phyloP scores from a whole-genome alignment of 2,113 vertebrate species.

The Cyrtonyx montezumae region DNA sequence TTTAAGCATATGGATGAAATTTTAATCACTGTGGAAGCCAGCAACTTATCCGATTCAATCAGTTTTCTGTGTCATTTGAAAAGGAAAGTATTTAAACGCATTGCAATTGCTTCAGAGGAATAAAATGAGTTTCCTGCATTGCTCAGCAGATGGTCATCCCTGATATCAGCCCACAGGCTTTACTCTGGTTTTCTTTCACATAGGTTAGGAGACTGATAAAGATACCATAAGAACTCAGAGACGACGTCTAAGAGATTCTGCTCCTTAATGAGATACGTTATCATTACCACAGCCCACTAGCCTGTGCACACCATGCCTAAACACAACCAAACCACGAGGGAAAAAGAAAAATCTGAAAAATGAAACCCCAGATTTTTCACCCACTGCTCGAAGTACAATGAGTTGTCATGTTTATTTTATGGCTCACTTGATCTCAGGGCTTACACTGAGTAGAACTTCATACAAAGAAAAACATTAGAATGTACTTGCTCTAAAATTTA shows the following conservation, averaged over 20 bases:
- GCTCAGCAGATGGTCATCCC: constrained; percentile 23
- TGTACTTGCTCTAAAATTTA: background rate
- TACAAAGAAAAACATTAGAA: background rate
- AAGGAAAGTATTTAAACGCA: constrained; percentile 16
- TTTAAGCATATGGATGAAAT: background rate
- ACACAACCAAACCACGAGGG: background rate
- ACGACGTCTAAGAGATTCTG: background rate
- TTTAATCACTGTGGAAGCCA: constrained; percentile 6
- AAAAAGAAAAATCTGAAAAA: background rate
- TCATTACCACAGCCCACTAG: background rate
- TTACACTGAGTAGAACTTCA: background rate
- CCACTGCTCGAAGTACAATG: background rate
- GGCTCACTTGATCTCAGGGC: background rate
- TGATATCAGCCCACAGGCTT: background rate
- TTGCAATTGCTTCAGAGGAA: background rate
- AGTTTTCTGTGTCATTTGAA: background rate
- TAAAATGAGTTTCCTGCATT: background rate
- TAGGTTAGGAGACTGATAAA: background rate
- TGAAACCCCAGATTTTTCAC: background rate
- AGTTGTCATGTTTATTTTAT: background rate
- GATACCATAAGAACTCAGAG: background rate
- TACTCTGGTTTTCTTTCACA: background rate
- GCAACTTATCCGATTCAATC: background rate
- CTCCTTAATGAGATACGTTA: background rate
- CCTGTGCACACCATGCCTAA: background rate